Conservation (phyloP, 2,888 invertebrate species). For the Oxycera nigricornis region DNA sequence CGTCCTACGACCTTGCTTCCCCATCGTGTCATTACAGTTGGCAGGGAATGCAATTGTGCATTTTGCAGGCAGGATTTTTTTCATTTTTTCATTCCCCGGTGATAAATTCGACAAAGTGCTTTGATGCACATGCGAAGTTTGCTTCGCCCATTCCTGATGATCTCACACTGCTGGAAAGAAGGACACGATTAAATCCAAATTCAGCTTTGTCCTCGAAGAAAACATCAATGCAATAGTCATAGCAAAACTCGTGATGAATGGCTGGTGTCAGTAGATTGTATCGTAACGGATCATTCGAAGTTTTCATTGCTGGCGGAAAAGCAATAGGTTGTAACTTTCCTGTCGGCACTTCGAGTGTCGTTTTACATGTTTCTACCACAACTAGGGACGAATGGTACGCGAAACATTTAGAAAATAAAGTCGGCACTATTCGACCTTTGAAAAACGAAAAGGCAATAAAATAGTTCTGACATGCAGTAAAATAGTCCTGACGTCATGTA, state of each 20-base stretch:
- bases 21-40: conserved; percentile 4
- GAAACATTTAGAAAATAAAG: too few species aligned
- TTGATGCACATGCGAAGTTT: conserved; percentile 33
- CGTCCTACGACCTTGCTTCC: neutral
- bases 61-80: neutral
- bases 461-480: too few species aligned
- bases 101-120: conserved; percentile 27
- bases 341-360: neutral
- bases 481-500: too few species aligned
- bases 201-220: neutral
- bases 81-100: conserved; percentile 6
- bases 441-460: too few species aligned
- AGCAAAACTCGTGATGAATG: neutral
- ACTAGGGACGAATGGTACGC: too few species aligned
- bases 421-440: too few species aligned
- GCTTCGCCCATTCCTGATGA: neutral
- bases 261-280: conserved; percentile 1
- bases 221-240: neutral
- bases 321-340: neutral
- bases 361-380: too few species aligned
- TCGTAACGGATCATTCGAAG: neutral
- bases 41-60: conserved; percentile 35
- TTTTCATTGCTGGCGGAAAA: conserved; percentile 1
- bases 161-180: neutral
- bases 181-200: neutral